These are phyloP conservation scores for Redunca redunca DNA, from an alignment of 2,113 vertebrate genomes.

Conservation along the genomic window DNA sequence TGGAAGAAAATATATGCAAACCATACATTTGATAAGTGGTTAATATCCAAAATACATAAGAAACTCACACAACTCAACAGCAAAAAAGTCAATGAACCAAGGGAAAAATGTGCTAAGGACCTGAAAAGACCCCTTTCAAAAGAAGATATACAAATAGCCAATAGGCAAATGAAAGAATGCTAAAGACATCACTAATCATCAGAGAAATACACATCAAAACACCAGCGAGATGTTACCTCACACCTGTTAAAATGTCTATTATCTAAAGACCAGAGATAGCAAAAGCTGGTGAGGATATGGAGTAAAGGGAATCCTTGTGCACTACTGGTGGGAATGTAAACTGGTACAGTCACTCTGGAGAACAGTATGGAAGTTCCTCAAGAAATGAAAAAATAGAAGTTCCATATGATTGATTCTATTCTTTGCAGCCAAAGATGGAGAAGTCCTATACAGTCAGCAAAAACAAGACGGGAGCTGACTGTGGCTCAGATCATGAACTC, in stretches of 20 bases:
- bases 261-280: not conserved
- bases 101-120: not conserved
- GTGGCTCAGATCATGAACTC: not conserved
- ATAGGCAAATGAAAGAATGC: not conserved
- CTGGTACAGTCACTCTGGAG: not conserved
- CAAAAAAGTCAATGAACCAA: not conserved
- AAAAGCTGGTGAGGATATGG: not conserved
- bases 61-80: not conserved
- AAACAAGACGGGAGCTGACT: not conserved
- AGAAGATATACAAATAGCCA: not conserved
- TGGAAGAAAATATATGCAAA: not conserved
- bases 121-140: not conserved
- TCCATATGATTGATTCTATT: not conserved
- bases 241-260: not conserved
- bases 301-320: not conserved
- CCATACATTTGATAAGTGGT: not conserved
- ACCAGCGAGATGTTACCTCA: not conserved
- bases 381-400: not conserved
- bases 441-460: not conserved
- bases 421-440: not conserved
- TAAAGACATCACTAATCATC: not conserved
- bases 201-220: not conserved
- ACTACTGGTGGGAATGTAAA: not conserved
- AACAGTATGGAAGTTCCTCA: not conserved
- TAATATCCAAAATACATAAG: not conserved